Evolutionary conservation across 1,140 invertebrate genomes (phyloP), one percentile per base, ranked within the genome.

Genomic region (Phocides pigmalion): DNA sequence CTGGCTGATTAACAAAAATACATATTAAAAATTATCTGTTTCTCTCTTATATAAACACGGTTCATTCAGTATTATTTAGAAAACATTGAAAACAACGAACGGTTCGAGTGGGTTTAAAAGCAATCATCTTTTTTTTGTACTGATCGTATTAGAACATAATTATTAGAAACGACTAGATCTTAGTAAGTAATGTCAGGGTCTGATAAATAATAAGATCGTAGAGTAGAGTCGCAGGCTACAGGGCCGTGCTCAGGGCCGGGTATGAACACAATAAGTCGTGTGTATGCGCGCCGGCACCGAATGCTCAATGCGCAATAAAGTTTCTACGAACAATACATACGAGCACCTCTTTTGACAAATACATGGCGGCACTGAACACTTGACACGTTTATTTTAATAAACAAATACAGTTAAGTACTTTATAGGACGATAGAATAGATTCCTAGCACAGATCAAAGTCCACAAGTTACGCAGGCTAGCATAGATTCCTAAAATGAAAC

Each of bases 221-320:
- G 17, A 17, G 32, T 22, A 28, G 47, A 50, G 25, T 5, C 28
- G 47, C 47, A 32, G 25, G 15, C 17, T 35, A 46, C 62, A 66
- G 59, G 53, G 64, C 61, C 64, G 35, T 15, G 53, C 35, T 70
- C 68, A 66, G 54, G 68, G 72, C 59, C 64, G 39, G 32, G 56
- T 28, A 59, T 63, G 37, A 44, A 51, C 67, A 50, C 67, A 70
- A 71, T 42, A 35, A 12, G 69, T 81, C 82, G 71, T 86, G 85
- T 84, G 83, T 88, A 88, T 88, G 77, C 85, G 58, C 59, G 64
- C 62, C 65, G 64, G 75, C 75, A 41, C 69, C 32, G 53, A 50
- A 63, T 39, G 32, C 67, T 81, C 74, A 81, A 81, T 84, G 75
- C 76, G 82, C 79, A 85, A 87, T 87, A 87, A 81, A 79, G 51